These are phyloP conservation scores for Nineta flava DNA, from an alignment of 2,888 invertebrate genomes.

Conservation along the genomic window DNA sequence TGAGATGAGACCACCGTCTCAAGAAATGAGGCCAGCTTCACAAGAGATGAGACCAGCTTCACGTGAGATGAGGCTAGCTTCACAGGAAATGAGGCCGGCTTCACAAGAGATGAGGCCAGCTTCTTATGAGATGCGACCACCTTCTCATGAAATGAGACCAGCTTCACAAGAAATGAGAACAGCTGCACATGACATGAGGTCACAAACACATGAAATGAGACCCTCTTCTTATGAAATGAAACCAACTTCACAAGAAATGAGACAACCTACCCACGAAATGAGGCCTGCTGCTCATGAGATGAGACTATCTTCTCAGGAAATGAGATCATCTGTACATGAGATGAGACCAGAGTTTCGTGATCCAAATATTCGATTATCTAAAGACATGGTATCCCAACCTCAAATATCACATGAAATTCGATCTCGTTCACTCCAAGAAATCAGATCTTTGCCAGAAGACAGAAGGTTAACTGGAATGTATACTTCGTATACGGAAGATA, in stretches of 20 bases:
- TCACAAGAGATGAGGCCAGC: too few species aligned
- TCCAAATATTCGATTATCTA: too few species aligned
- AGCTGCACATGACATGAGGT: conserved; percentile 10
- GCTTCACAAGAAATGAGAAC: conserved; percentile 11
- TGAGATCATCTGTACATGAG: not conserved
- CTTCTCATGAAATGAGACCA: conserved; percentile 6
- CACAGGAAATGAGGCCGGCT: too few species aligned
- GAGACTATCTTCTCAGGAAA: conserved; percentile 9
- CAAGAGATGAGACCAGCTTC: not conserved
- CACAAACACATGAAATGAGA: conserved; percentile 8
- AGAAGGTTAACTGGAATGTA: too few species aligned
- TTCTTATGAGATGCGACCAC: not conserved
- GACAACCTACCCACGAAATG: conserved; percentile 7
- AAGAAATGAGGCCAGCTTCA: not conserved
- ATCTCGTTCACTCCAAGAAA: not conserved
- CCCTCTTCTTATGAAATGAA: conserved; percentile 11
- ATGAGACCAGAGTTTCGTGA: too few species aligned
- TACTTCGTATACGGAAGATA: not conserved
- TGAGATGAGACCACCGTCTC: not conserved
- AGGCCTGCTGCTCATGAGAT: conserved; percentile 9
- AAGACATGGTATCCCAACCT: not conserved
- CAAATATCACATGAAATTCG: not conserved
- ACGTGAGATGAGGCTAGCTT: conserved; percentile 8
- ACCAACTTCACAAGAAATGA: conserved; percentile 11
- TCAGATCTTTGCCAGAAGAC: not conserved